Evolutionary conservation across 2,888 invertebrate species (phyloP), one percentile per base, ranked within the genome.

Genomic region (Apeira syringaria): DNA sequence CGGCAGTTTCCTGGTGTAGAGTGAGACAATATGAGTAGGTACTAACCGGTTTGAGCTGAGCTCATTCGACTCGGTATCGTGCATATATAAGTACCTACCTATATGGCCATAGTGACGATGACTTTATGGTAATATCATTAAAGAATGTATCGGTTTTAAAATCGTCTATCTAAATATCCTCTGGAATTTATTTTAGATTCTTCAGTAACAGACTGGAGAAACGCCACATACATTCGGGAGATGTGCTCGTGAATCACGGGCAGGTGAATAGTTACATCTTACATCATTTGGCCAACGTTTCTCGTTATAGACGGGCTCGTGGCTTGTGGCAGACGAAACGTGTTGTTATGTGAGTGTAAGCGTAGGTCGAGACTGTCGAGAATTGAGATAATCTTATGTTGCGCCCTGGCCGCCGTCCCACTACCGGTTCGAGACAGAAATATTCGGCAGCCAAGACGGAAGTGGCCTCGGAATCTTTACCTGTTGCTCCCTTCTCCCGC

Each of bases 381-480:
- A 15, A 4, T 15, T 15, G 15, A 15, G 15, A 68, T 71, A 56
- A 73, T 70, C 64, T 74, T 66, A 68, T 78, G 74, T 77, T n/a
- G 80, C 72, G 77, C 75, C 74, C 83, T 87, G 88, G 86, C 88
- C 73, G 80, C 72, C 76, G 75, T 78, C 87, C 86, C 86, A 89
- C 89, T 88, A 89, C 89, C 89, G 89, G 89, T 89, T 88, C 80
- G 81, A 85, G 83, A 88, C 88, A 88, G 85, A 88, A 88, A 89
- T 89, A 89, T 89, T 89, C 88, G 89, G 87, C 89, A 85, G 88
- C 88, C 81, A 88, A 89, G 88, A 87, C 89, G 89, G 89, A 89
- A 89, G 88, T 89, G 87, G 86, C 88, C 88, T 89, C 89, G 88
- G 88, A 88, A 89, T 89, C 89, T 87, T 88, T 89, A 88, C 88